phyloP scores from a whole-genome alignment of 2,113 vertebrate genomes.

The Brienomyrus longianalis region DNA sequence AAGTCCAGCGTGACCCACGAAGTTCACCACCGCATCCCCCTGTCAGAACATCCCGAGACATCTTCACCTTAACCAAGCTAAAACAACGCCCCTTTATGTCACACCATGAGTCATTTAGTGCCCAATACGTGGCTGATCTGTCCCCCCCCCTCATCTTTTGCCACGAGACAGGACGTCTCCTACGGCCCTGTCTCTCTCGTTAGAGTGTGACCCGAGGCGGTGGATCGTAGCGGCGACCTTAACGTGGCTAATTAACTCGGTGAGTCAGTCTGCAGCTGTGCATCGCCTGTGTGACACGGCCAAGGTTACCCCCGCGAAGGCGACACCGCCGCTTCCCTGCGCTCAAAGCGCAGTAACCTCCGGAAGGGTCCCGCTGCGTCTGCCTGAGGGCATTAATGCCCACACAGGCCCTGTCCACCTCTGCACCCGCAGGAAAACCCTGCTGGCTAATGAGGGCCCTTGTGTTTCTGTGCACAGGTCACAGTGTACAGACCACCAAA shows the following conservation, averaged over 20 bases:
- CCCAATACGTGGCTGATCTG: not conserved
- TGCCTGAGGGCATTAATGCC: conserved; percentile 10
- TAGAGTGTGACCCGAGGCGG: not conserved
- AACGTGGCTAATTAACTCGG: not conserved
- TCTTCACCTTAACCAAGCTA: not conserved
- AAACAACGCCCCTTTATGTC: not conserved
- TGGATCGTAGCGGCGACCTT: not conserved
- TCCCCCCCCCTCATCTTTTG: not conserved
- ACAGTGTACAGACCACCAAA: not conserved
- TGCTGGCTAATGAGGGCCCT: conserved; percentile 2
- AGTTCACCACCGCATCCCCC: not conserved
- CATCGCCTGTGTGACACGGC: not conserved
- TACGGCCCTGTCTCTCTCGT: not conserved
- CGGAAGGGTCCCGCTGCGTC: not conserved
- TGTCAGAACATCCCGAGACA: not conserved
- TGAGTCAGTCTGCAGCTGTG: not conserved
- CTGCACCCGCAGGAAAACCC: not conserved
- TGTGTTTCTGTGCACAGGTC: not conserved
- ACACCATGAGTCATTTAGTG: not conserved
- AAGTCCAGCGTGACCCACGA: not conserved
- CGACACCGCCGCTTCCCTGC: not conserved
- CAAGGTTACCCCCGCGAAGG: not conserved
- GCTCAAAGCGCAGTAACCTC: not conserved
- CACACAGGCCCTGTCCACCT: not conserved
- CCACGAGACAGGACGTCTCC: not conserved